Base-by-base conservation (phyloP, 2,888 invertebrate genomes). In the Scaptomyza parva region DNA sequence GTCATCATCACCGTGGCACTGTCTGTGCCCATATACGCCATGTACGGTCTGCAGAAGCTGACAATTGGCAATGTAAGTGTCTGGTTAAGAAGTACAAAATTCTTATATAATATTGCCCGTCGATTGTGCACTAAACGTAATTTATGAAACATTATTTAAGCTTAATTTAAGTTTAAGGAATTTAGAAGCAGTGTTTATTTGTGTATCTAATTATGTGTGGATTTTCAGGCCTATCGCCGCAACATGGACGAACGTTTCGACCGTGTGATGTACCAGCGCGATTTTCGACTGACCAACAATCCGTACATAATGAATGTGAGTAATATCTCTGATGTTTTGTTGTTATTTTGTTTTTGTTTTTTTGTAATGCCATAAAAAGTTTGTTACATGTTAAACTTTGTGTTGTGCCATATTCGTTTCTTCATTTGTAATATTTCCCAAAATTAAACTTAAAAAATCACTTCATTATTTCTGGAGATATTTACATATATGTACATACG, bases 1-100 rank as follows among this genome's bases (percentile, higher is more conserved):
- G 92, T 92, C 69, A 94, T 95, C 69, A 93, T 95, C 53, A 92
- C 93, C 43, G 94, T 92, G 37, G 93, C 92, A 2, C 55, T 95
- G 73, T 93, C 94, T 14, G 77, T 95, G 59, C 95, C 95, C 12
- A 94, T 94, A 72, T 93, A 93, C 90, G 93, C 93, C 2, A 92
- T 94, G 40, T 94, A 94, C 88, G 93, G 94, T 81, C 73, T 94
- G 69, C 94, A 95, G 90, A 94, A 94, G 89, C 86, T 94, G 68
- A 81, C 89, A 6, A 67, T 94, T 69, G 95, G 94, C 85, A 95
- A 95, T 84, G 94, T 94, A 92, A 94, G 94, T 94, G 57, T 52
- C 28, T 53, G 63, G 7, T 63, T 53, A 1, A 73, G 41, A 39
- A 70, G 52, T 51, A 52, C 65, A 59, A 71, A 79, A 58, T 77